Base-by-base conservation (phyloP, 2,113 vertebrate genomes). In the Chaenogobius annularis region DNA sequence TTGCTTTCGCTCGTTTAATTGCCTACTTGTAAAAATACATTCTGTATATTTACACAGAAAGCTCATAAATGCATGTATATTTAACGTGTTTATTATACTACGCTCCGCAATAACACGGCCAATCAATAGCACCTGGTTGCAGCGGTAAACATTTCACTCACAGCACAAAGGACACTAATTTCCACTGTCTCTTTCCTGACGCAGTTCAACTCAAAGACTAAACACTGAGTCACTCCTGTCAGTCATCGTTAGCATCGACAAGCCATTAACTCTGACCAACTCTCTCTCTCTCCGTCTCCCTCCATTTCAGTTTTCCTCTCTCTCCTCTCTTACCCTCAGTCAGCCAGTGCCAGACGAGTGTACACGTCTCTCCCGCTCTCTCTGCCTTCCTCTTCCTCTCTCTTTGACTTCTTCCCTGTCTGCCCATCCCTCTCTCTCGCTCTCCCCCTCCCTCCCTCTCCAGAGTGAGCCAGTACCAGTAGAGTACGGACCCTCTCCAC, bases 231-330 rank as follows among this genome's bases (percentile, higher is more conserved):
- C 50, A 54, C 8, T 69, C 54, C 26, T 8, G 23, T 40, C 78
- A 85, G 71, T 87, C 82, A 83, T 84, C 59, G 65, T 20, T 10
- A 73, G 79, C 55, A 26, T 15, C 23, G 79, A 84, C 87, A 56
- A 75, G 74, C 66, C 22, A 23, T 58, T 58, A 23, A 23, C 22
- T 58, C 77, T n/a, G 5, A n/a, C 48, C 3, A 0, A 3, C 19
- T 20, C 7, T 54, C 4, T 3, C 50, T 20, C 50, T 54, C 8
- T 54, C n/a, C 35, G 6, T 35, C 35, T 35, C 35, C 6, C 35
- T 35, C 35, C 35, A 3, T 35, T 6, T 35, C 35, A 3, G 3
- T 35, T 6, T 35, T 6, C 6, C 35, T 35, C 35, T 35, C 35
- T 35, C 35, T 35, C 35, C 35, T 35, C 35, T 35, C 35, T n/a